These are phyloP conservation scores for Nematostella vectensis DNA, from an alignment of 92 coral and sea anemone genomes.

Conservation along the genomic window DNA sequence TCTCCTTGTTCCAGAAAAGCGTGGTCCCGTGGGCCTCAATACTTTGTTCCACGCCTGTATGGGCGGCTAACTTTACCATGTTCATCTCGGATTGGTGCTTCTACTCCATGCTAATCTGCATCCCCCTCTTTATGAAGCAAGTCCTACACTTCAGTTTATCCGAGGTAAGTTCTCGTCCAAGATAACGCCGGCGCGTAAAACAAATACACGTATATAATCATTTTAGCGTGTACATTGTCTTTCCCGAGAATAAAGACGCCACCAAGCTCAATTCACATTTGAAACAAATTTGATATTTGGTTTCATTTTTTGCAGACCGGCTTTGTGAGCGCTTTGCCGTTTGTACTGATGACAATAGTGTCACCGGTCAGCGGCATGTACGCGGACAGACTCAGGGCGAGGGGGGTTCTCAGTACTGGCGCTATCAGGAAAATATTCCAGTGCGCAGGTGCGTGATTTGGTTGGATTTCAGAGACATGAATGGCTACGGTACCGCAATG, in stretches of 20 bases:
- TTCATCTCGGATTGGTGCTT: slow-evolving; percentile 66
- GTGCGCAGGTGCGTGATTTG: slow-evolving; percentile 31
- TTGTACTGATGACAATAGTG: slow-evolving; percentile 31
- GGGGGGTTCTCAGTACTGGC: slow-evolving; percentile 27
- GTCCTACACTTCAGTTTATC: slow-evolving; percentile 44
- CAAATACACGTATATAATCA: too few relatives aligned
- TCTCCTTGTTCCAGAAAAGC: slow-evolving; percentile 5
- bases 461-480: too few relatives aligned
- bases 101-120: slow-evolving; percentile 54
- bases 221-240: too few relatives aligned
- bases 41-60: slow-evolving; percentile 37
- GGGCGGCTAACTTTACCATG: slow-evolving; percentile 50
- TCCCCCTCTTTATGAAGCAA: slow-evolving; percentile 55
- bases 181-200: neutral
- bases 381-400: slow-evolving; percentile 44
- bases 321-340: slow-evolving; percentile 60
- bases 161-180: slow-evolving; percentile 23
- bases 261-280: too few relatives aligned
- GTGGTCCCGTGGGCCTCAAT: slow-evolving; percentile 54
- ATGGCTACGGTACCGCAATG: too few relatives aligned
- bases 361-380: slow-evolving; percentile 40
- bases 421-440: slow-evolving; percentile 39
- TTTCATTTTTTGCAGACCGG: slow-evolving; percentile 32
- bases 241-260: too few relatives aligned
- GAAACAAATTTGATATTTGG: too few relatives aligned